Percentiles rank a stretch among this genome's conserved stretches.
Evolutionary conservation across 2,113 vertebrate genomes (phyloP).

Genomic region (Calyptomena viridis): DNA sequence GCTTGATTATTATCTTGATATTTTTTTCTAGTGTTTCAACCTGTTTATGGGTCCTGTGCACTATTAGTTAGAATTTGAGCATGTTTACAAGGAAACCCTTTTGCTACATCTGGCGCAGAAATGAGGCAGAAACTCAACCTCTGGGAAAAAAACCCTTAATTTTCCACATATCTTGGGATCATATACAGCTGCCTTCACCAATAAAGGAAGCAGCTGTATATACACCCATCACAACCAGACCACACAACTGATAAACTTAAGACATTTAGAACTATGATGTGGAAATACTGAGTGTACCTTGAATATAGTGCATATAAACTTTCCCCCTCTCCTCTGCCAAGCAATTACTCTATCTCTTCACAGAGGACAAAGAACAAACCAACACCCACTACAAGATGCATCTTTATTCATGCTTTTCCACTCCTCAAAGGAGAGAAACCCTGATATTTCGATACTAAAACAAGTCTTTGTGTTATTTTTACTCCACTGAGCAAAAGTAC

Average conservation of each 20-base stretch:
- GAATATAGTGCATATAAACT: background rate
- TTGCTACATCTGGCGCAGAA: background rate
- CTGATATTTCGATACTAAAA: background rate
- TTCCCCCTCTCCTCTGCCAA: background rate
- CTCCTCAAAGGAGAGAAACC: background rate
- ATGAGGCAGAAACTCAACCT: background rate
- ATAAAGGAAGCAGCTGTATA: background rate
- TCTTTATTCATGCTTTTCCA: background rate
- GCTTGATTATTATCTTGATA: background rate
- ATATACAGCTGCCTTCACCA: background rate
- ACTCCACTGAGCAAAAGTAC: background rate
- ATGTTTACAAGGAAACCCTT: background rate
- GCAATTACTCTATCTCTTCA: background rate
- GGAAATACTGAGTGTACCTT: background rate
- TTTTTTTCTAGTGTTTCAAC: background rate
- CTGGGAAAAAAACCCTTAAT: background rate
- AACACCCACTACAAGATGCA: background rate
- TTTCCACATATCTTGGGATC: background rate
- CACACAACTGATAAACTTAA: background rate
- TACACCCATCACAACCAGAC: background rate
- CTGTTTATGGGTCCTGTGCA: background rate
- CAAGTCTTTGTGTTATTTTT: background rate
- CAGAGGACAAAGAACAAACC: background rate
- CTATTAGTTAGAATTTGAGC: background rate
- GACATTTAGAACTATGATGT: background rate